Conservation (phyloP, 2,888 invertebrate genomes). For the Deroplatys truncata region DNA sequence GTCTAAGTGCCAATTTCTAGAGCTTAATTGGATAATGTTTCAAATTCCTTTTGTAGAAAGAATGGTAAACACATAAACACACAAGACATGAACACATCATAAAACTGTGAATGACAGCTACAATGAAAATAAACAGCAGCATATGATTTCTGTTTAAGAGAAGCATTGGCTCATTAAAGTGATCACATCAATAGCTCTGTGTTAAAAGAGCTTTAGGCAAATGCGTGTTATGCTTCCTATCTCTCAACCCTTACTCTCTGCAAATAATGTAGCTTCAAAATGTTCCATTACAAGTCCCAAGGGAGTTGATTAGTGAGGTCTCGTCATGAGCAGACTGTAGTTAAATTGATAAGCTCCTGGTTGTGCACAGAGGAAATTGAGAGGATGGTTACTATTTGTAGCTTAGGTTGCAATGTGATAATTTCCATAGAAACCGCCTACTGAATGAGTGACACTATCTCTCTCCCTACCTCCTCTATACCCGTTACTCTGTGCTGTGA, state of each 20-base stretch:
- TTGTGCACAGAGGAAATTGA: constrained; percentile 1
- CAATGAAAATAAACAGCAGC: no score
- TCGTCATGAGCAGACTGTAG: background rate
- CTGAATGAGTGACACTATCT: constrained; percentile 14
- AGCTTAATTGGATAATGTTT: no score
- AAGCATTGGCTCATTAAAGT: background rate
- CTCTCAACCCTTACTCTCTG: background rate
- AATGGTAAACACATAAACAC: no score
- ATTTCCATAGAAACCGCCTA: constrained; percentile 11
- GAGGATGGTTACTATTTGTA: background rate
- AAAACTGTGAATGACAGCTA: no score
- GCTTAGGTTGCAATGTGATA: background rate
- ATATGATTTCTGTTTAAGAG: no score
- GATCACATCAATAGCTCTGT: background rate
- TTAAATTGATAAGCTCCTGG: constrained; percentile 1
- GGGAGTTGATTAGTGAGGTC: background rate
- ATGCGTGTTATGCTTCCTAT: background rate
- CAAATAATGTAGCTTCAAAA: background rate
- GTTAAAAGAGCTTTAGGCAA: background rate
- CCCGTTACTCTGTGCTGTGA: background rate
- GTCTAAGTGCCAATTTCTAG: no score
- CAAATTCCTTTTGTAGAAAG: no score
- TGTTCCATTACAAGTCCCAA: background rate
- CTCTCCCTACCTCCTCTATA: background rate
- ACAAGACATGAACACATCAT: no score